Base-by-base conservation (phyloP, 2,797 vertebrate genomes). In the Lacerta viridis region DNA sequence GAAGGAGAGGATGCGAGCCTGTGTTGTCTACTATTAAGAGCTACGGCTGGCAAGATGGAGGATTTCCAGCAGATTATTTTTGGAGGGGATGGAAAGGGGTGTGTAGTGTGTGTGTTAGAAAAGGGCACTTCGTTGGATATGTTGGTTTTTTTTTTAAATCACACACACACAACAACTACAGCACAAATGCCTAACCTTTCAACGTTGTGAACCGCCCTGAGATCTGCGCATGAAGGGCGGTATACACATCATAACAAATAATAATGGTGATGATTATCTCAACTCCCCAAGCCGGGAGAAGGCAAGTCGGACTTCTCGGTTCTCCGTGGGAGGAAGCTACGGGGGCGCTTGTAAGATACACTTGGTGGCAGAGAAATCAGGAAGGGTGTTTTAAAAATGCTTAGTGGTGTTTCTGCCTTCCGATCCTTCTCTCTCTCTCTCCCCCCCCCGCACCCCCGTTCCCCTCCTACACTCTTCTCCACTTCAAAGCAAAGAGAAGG, bases 1-100 rank as follows among this genome's bases (percentile, higher is more conserved):
- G 71, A 74, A 61, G 29, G 46, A 15, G 6, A 10, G 5, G 13
- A 71, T n/a, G 69, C n/a, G 3, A n/a, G 50, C 50, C 50, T 55
- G 50, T 55, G 50, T 55, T 55, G 50, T 55, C 50, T 55, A 15
- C 50, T 55, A 55, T 55, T 55, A 55, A 55, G 50, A 55, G 13
- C 50, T 55, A 55, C n/a, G 15, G 50, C n/a, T 36, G 41, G 85
- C 85, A 55, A 69, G 41, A 69, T 29, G 85, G 82, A 11, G 88
- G 41, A 8, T 13, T 7, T n/a, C 33, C 1, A 78, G 89, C 43
- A 43, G n/a, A 15, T 41, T 55, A 4, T n/a, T 10, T 25, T 5
- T 20, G 5, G 50, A 7, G 7, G 20, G 50, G 25, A 36, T 66
- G 10, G 6, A 23, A 36, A 46, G 29, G n/a, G 78, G 20, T 8